Evolutionary conservation across 1,140 invertebrate genomes (phyloP), one percentile per base, ranked within the genome.

Genomic region (Drosophila lini): DNA sequence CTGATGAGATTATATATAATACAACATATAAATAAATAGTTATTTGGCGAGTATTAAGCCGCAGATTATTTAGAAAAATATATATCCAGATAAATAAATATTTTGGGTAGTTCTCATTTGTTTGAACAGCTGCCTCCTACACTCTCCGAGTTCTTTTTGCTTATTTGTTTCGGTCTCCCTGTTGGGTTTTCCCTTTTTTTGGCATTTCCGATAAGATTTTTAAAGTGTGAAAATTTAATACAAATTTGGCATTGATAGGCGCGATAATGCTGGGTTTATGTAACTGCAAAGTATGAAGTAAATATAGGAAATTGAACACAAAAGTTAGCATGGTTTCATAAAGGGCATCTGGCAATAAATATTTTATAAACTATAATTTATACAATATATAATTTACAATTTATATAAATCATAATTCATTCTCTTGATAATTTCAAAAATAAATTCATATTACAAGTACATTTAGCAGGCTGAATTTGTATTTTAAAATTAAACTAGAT

Each of bases 51-150:
- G 25, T 28, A 28, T 28, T 22, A 53, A 53, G 50, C 50, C 13
- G 50, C 52, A 32, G 28, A 42, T 42, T 63, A 60, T 60, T n/a
- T 11, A 15, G 31, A 19, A 45, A 36, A 61, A 32, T 19, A 52
- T 52, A 19, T 22, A 45, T 44, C n/a, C 13, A 3, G 19, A 15
- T 13, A 45, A 42, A 5, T 22, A 11, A 5, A 11, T 47, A 34
- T 60, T 25, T 59, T 59, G 13, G 9, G 19, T 45, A 22, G n/a
- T 40, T 61, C 16, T 28, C 41, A 28, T 28, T 45, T 65, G 32
- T 76, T 65, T 75, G 36, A 61, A 55, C 70, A 73, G 70, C 70
- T 74, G 70, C 15, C 19, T 47, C 19, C 19, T 47, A 19, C 16
- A 31, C n/a, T 42, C 38, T 8, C 1, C 10, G 8, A 28, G 15